phyloP scores from a whole-genome alignment of 2,888 invertebrate species.

The Synergus umbraculus region DNA sequence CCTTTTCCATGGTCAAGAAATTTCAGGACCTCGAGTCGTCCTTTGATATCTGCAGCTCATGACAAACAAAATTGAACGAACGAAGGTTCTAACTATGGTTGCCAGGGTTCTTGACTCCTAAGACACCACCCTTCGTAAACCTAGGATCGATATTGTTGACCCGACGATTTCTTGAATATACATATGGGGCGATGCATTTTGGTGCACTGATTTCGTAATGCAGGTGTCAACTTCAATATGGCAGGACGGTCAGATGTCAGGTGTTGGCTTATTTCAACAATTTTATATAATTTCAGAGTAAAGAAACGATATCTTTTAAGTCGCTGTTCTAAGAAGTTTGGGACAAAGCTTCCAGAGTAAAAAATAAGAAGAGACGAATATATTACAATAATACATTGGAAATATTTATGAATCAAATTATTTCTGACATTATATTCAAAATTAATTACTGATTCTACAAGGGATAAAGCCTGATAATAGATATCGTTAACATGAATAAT shows the following conservation, averaged over 20 bases:
- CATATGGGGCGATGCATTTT: slow-evolving; percentile 41
- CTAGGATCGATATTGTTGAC: slow-evolving; percentile 57
- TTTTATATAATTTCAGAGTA: too few species aligned
- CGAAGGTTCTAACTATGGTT: slow-evolving; percentile 69
- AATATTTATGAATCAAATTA: not conserved
- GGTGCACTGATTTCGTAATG: not conserved
- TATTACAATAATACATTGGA: not conserved
- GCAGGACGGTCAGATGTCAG: too few species aligned
- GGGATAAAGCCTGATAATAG: not conserved
- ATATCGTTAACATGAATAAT: slow-evolving; percentile 13
- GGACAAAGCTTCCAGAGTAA: too few species aligned
- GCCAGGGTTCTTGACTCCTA: slow-evolving; percentile 59
- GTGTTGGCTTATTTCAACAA: too few species aligned
- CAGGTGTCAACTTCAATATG: not conserved
- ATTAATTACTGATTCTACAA: slow-evolving; percentile 1
- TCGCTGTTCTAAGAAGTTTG: too few species aligned
- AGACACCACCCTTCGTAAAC: slow-evolving; percentile 45
- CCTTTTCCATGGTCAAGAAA: slow-evolving; percentile 66
- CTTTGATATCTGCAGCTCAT: slow-evolving; percentile 53
- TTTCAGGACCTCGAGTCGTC: slow-evolving; percentile 41
- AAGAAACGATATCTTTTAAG: too few species aligned
- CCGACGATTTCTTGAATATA: slow-evolving; percentile 44
- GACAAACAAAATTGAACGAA: slow-evolving; percentile 58
- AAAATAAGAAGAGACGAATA: not conserved
- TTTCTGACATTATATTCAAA: not conserved